Percentiles rank a stretch among this genome's conserved stretches.
These are phyloP conservation scores for Eulithis testata DNA, from an alignment of 2,888 invertebrate species.

Conservation along the genomic window DNA sequence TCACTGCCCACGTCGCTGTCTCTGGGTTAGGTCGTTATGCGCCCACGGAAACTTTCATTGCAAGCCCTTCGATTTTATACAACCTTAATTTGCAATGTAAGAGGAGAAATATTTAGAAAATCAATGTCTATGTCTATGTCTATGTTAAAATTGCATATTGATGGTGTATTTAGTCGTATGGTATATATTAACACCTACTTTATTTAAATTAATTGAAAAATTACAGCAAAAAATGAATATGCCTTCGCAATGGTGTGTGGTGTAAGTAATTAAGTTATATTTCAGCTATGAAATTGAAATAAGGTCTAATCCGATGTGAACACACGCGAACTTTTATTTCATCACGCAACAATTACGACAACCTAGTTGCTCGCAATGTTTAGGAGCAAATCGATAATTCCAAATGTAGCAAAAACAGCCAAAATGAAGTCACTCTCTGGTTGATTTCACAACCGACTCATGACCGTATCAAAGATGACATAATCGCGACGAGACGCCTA, in stretches of 20 bases:
- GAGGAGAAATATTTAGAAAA: no score
- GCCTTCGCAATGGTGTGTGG: slow-evolving; percentile 35
- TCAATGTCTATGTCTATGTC: no score
- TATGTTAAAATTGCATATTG: not conserved
- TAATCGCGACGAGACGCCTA: slow-evolving; percentile 44
- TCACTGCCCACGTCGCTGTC: slow-evolving; percentile 36
- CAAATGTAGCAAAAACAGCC: slow-evolving; percentile 35
- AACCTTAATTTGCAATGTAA: slow-evolving; percentile 32
- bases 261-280: slow-evolving; percentile 47
- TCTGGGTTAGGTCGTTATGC: slow-evolving; percentile 31
- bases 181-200: not conserved
- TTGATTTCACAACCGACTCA: slow-evolving; percentile 54
- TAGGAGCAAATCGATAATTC: slow-evolving; percentile 36
- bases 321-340: slow-evolving; percentile 48
- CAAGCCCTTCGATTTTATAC: slow-evolving; percentile 43
- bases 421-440: slow-evolving; percentile 59
- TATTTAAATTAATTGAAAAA: slow-evolving; percentile 2
- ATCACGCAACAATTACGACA: slow-evolving; percentile 48
- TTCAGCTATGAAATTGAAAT: slow-evolving; percentile 51
- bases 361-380: slow-evolving; percentile 38
- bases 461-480: slow-evolving; percentile 55
- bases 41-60: slow-evolving; percentile 45
- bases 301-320: slow-evolving; percentile 51
- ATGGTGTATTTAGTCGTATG: not conserved
- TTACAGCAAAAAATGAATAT: slow-evolving; percentile 10